phyloP scores from a whole-genome alignment of 2,888 invertebrate species.

The Spicauda simplicius region DNA sequence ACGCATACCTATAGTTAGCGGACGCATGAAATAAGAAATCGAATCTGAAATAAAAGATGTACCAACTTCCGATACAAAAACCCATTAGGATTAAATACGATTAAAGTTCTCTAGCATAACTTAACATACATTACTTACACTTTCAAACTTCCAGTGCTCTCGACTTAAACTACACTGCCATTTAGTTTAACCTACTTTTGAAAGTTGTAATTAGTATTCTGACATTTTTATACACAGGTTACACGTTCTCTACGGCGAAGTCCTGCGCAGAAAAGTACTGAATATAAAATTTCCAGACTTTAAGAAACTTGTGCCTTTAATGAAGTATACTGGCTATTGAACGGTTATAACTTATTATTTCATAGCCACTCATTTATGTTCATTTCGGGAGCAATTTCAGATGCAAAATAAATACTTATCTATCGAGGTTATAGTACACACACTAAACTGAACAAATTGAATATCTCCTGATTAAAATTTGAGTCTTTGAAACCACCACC shows the following conservation, averaged over 20 bases:
- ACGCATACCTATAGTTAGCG: no score
- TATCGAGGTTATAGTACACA: no score
- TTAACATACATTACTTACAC: constrained; percentile 18
- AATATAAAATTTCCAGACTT: neutral
- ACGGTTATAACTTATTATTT: neutral
- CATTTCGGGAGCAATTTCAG: no score
- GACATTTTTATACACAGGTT: constrained; percentile 21
- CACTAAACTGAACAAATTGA: no score
- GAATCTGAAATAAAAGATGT: neutral
- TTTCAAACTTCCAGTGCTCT: constrained; percentile 21
- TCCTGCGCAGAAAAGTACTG: neutral
- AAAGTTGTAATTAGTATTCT: constrained; percentile 32
- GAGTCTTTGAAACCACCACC: no score
- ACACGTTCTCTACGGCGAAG: constrained; percentile 3
- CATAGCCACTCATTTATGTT: no score
- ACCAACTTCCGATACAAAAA: neutral
- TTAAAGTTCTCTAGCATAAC: constrained; percentile 15
- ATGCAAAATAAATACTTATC: no score
- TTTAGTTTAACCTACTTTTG: constrained; percentile 25
- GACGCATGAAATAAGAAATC: neutral
- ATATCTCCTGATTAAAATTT: no score
- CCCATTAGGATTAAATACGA: constrained; percentile 9
- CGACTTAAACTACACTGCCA: constrained; percentile 27
- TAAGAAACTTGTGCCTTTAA: neutral
- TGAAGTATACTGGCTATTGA: neutral